Conservation (phyloP, 1,140 invertebrate genomes). For the Globodera rostochiensis region DNA sequence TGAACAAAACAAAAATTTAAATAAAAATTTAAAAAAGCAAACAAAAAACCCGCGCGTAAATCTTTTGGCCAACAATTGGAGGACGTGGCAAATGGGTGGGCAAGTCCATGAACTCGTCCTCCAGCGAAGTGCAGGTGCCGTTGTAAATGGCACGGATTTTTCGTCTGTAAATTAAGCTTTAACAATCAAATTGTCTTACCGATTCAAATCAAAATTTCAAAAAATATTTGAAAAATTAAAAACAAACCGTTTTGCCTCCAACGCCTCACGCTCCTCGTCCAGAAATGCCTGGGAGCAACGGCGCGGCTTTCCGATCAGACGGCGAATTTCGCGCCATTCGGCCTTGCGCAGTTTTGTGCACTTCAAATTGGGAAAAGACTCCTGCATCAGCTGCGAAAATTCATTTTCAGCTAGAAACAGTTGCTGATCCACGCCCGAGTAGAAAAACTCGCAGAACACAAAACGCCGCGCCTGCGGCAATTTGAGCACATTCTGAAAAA, state of each 20-base stretch:
- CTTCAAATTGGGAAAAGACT: slow-evolving; percentile 89
- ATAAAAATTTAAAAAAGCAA: neutral
- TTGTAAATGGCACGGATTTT: slow-evolving; percentile 92
- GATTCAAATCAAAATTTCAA: no score
- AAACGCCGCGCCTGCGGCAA: slow-evolving; percentile 91
- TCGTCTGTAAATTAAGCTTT: slow-evolving; percentile 66
- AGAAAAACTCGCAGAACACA: slow-evolving; percentile 88
- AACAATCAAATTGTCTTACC: no score
- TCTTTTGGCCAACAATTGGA: slow-evolving; percentile 92
- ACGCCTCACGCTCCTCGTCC: slow-evolving; percentile 84
- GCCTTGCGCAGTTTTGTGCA: slow-evolving; percentile 81
- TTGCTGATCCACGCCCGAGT: slow-evolving; percentile 80
- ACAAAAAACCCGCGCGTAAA: slow-evolving; percentile 74
- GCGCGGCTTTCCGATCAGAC: slow-evolving; percentile 94
- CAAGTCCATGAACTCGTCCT: slow-evolving; percentile 79
- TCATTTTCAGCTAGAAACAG: slow-evolving; percentile 94
- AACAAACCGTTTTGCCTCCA: slow-evolving; percentile 78
- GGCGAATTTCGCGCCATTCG: slow-evolving; percentile 91
- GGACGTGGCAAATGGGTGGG: slow-evolving; percentile 93
- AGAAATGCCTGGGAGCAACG: slow-evolving; percentile 85
- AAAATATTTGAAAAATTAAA: neutral
- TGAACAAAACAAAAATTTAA: neutral
- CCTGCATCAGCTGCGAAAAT: slow-evolving; percentile 88
- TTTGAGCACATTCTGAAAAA: slow-evolving; percentile 84
- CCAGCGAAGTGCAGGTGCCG: slow-evolving; percentile 74